phyloP scores from a whole-genome alignment of 2,113 vertebrate species.

The Pterophyllum scalare region DNA sequence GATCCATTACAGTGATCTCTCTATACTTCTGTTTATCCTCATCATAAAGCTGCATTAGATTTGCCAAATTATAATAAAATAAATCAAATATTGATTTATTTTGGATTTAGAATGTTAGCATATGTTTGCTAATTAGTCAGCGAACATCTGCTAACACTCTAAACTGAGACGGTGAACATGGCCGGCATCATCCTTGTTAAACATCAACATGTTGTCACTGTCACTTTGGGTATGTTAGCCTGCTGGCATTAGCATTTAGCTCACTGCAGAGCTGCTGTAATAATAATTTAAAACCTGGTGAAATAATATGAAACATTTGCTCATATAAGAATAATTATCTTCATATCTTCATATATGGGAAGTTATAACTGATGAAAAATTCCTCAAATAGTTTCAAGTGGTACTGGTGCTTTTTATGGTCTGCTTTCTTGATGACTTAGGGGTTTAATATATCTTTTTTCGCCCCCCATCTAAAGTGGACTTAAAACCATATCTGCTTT shows the following conservation, averaged over 20 bases:
- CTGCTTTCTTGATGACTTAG: neutral
- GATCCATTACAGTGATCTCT: slow-evolving; percentile 3
- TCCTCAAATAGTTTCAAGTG: neutral
- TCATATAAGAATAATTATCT: neutral
- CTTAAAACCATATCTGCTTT: slow-evolving; percentile 44
- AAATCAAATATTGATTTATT: neutral
- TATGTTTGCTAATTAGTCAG: neutral
- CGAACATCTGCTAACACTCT: slow-evolving; percentile 5
- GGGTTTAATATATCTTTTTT: slow-evolving; percentile 5
- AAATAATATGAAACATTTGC: neutral
- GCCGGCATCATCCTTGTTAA: neutral
- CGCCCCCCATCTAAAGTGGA: neutral
- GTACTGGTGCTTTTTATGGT: neutral
- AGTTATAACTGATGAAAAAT: neutral
- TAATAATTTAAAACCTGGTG: neutral
- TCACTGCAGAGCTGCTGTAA: neutral
- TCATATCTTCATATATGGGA: neutral
- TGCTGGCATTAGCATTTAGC: neutral
- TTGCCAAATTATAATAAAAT: neutral
- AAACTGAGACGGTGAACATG: neutral
- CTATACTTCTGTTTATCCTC: neutral
- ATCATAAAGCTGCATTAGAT: neutral
- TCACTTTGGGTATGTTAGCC: slow-evolving; percentile 4
- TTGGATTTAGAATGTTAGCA: too few relatives aligned
- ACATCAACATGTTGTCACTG: slow-evolving; percentile 1